phyloP scores from a whole-genome alignment of 1,140 invertebrate species.

The Piezodorus guildinii region DNA sequence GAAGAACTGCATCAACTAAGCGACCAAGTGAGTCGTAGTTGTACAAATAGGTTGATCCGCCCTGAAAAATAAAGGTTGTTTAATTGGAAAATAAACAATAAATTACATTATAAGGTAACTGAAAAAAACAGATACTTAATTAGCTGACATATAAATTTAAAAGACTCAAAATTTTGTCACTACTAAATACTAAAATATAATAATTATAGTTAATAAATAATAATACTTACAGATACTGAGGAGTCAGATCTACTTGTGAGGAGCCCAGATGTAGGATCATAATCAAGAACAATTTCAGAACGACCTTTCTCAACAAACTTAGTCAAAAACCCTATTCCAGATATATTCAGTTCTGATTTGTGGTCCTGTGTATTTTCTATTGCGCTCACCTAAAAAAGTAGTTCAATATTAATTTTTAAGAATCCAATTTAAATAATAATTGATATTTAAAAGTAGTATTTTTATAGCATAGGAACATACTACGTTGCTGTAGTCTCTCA shows the following conservation, averaged over 20 bases:
- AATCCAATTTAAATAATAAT: not conserved
- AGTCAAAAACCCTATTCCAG: constrained; percentile 71
- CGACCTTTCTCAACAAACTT: constrained; percentile 68
- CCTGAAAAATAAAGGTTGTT: constrained; percentile 36
- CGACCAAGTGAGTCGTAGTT: constrained; percentile 78
- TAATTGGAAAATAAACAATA: no score
- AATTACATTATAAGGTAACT: no score
- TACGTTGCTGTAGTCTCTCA: constrained; percentile 78
- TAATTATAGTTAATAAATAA: no score
- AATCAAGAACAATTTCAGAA: constrained; percentile 71
- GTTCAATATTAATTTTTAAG: no score
- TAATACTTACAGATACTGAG: constrained; percentile 42
- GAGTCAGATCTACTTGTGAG: constrained; percentile 57
- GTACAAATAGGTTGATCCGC: constrained; percentile 78
- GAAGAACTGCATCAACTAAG: constrained; percentile 69
- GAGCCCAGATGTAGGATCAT: constrained; percentile 68
- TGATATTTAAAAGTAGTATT: not conserved
- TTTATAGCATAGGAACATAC: constrained; percentile 36
- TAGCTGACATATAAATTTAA: no score
- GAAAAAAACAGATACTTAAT: no score
- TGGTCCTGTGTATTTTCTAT: constrained; percentile 90
- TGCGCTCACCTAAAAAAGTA: constrained; percentile 48
- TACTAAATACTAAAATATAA: no score
- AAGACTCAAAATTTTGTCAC: no score
- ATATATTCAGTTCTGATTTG: constrained; percentile 79